A percentile compares a stretch with the other conserved stretches of the same genome.
These are phyloP conservation scores for Epinotia nisella DNA, from an alignment of 2,888 invertebrate genomes.

Conservation along the genomic window DNA sequence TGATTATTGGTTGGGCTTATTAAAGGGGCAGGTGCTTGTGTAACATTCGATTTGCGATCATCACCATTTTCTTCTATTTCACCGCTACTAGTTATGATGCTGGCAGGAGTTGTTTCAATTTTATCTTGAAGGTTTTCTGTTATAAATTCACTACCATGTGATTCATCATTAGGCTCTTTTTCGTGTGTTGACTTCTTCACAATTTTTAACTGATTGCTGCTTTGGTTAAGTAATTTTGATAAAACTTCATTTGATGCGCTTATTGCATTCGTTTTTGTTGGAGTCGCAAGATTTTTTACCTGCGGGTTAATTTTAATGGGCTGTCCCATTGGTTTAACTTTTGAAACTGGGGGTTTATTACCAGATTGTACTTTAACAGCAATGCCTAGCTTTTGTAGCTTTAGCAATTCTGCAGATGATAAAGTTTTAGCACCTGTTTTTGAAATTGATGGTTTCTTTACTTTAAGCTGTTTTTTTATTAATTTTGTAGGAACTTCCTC, in stretches of 20 bases:
- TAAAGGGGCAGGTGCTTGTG: neutral
- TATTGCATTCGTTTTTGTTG: conserved; percentile 49
- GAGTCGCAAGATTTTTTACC: conserved; percentile 42
- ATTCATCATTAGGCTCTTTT: conserved; percentile 48
- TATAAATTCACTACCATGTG: conserved; percentile 45
- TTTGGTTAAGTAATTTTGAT: conserved; percentile 72
- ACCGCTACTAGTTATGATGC: conserved; percentile 22
- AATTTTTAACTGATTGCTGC: conserved; percentile 76
- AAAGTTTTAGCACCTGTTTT: conserved; percentile 53
- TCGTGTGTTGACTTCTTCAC: conserved; percentile 62
- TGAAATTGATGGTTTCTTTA: conserved; percentile 55
- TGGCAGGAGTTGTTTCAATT: neutral
- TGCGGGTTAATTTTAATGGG: conserved; percentile 44
- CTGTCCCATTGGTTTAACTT: conserved; percentile 47
- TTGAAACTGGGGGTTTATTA: conserved; percentile 44
- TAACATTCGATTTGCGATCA: neutral
- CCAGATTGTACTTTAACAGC: conserved; percentile 68
- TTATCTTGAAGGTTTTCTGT: conserved; percentile 23
- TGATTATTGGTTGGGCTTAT: neutral
- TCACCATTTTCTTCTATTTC: conserved; percentile 25
- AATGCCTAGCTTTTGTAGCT: conserved; percentile 75
- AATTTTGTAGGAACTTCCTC: conserved; percentile 77
- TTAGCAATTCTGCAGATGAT: conserved; percentile 65
- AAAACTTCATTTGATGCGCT: conserved; percentile 68
- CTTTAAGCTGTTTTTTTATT: conserved; percentile 69